Base-by-base conservation (phyloP, 1,140 invertebrate species). In the Procambarus clarkii region DNA sequence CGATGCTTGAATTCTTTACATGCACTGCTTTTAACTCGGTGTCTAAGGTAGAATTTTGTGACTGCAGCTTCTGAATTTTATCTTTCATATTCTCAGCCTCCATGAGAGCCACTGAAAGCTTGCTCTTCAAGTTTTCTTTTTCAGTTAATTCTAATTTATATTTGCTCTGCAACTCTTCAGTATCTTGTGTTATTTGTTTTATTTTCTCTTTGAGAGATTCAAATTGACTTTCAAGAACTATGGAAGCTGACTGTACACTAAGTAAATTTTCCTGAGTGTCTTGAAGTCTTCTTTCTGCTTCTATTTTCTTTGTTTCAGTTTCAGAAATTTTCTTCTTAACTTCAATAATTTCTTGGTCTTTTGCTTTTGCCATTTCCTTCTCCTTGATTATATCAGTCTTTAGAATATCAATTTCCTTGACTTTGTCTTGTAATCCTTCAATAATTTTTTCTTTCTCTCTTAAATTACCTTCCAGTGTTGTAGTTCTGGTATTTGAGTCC, bases 121-220 rank as follows among this genome's bases (percentile, higher is more conserved):
- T 90, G 8, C 18, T 46, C 46, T 86, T 90, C n/a, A 86, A 34
- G 13, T 80, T 86, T 21, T 91, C 85, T 60, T 85, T 84, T 34
- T 92, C 85, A 74, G 24, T 50, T 7, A 88, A 45, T n/a, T 86
- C 71, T 15, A 86, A 44, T 50, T 90, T 86, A 60, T 90, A 58
- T 15, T 82, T 90, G 7, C 81, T 50, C n/a, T 86, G 82, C 45
- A 91, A 18, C n/a, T 92, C 92, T 2, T 86, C 84, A 8, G 83
- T 87, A 24, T n/a, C 82, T n/a, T 77, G 58, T 18, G 83, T 46
- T 81, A 91, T 92, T 50, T 77, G 81, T 69, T 91, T 91, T 2
- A 92, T 60, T n/a, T 34, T 48, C 5, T 92, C 88, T 46, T 91
- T 92, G 34, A 92, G 11, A 9, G 88, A 60, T 34, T 77, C 88